Evolutionary conservation across 2,888 invertebrate genomes (phyloP).

Genomic region (Ichneumoninae sp.): DNA sequence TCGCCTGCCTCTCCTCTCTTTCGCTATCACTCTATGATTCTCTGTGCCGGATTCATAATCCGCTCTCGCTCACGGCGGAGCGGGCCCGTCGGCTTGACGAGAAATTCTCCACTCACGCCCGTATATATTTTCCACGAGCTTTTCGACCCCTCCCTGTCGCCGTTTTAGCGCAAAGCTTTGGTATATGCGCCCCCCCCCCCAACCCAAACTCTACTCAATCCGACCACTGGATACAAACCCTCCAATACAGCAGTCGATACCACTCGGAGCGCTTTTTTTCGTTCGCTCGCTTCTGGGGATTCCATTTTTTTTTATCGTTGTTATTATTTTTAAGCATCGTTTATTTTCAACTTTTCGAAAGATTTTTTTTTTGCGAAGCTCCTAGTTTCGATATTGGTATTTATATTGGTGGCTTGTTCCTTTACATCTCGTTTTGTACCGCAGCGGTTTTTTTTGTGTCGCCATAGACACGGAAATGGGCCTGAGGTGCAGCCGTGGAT

Average conservation of each 20-base stretch:
- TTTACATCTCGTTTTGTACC: neutral
- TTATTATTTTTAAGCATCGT: neutral
- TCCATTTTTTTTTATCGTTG: neutral
- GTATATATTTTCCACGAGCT: slow-evolving; percentile 18
- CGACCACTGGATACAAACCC: slow-evolving; percentile 13
- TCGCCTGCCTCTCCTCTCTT: slow-evolving; percentile 3
- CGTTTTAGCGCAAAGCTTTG: slow-evolving; percentile 4
- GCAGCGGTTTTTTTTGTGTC: neutral
- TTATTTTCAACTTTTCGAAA: slow-evolving; percentile 1
- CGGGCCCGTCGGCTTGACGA: slow-evolving; percentile 10
- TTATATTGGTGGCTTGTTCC: neutral
- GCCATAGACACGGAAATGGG: neutral
- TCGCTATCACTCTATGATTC: slow-evolving; percentile 22
- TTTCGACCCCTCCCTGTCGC: neutral
- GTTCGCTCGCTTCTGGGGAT: slow-evolving; percentile 17
- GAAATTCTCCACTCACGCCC: slow-evolving; percentile 3
- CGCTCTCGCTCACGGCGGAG: slow-evolving; percentile 9
- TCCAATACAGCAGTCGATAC: slow-evolving; percentile 18
- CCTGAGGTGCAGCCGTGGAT: neutral
- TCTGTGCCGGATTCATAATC: slow-evolving; percentile 31
- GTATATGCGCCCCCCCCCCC: slow-evolving; percentile 7
- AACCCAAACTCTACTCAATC: slow-evolving; percentile 16
- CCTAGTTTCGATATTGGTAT: neutral
- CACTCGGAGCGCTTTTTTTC: slow-evolving; percentile 10
- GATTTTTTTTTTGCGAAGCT: neutral